A percentile compares a stretch with the other conserved stretches of the same genome.
These are phyloP conservation scores for Chloropsis cyanopogon DNA, from an alignment of 2,113 vertebrate species.

Conservation along the genomic window DNA sequence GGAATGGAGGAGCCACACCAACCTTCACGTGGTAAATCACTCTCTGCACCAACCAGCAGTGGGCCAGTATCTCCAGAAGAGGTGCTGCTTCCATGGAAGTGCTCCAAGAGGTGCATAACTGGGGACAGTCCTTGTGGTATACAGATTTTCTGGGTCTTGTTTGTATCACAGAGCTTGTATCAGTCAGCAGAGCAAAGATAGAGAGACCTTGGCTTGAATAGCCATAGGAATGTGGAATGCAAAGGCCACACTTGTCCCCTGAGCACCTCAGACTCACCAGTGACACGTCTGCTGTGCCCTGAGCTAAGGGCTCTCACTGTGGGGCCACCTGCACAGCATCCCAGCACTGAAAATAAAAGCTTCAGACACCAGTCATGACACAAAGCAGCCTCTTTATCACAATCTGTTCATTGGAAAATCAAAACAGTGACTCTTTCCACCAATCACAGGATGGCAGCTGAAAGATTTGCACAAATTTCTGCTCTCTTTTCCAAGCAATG, in stretches of 20 bases:
- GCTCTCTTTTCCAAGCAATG: neutral
- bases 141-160: neutral
- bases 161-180: neutral
- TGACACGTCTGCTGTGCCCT: neutral
- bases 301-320: neutral
- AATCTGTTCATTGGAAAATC: neutral
- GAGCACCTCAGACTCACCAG: neutral
- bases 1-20: neutral
- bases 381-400: neutral
- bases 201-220: neutral
- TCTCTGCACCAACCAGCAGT: neutral
- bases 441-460: neutral
- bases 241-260: neutral
- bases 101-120: neutral
- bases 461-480: neutral
- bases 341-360: neutral
- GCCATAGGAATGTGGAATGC: neutral
- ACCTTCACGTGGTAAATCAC: neutral
- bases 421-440: neutral
- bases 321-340: neutral
- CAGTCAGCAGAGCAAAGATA: neutral
- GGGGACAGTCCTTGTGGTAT: neutral
- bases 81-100: neutral
- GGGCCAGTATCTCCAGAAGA: neutral
- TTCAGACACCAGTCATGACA: neutral